phyloP scores from a whole-genome alignment of 2,113 vertebrate species.

The Corapipo altera region DNA sequence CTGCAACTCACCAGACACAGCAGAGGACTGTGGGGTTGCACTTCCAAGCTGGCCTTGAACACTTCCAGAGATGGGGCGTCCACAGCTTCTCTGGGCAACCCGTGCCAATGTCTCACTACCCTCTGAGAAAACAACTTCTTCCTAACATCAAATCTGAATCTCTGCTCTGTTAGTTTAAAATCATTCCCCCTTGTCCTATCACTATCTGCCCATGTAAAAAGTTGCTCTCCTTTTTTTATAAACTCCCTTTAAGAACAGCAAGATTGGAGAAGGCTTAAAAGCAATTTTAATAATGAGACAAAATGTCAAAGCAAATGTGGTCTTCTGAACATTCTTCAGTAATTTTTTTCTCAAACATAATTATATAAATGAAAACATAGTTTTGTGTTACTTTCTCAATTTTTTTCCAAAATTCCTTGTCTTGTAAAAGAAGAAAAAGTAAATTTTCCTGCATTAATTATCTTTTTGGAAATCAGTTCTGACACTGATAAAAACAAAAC shows the following conservation, averaged over 20 bases:
- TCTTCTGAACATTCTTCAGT: neutral
- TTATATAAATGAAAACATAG: neutral
- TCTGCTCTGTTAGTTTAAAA: neutral
- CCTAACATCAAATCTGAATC: neutral
- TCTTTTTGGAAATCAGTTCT: neutral
- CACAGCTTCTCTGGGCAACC: neutral
- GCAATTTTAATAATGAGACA: neutral
- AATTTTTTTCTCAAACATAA: neutral
- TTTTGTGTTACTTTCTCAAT: neutral
- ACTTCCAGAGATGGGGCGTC: neutral
- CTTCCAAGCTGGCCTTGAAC: neutral
- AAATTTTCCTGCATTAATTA: neutral
- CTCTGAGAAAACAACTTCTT: neutral
- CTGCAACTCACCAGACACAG: neutral
- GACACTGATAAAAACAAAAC: neutral
- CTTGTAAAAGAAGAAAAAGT: neutral
- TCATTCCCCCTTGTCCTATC: neutral
- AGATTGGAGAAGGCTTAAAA: neutral
- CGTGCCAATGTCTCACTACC: too few species aligned
- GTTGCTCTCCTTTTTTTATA: neutral
- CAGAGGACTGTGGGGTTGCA: accelerated
- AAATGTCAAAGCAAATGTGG: neutral
- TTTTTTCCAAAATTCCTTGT: neutral
- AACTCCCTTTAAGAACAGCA: neutral
- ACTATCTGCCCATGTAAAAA: neutral